Conservation (phyloP, 2,888 invertebrate genomes). For the Hemaris fuciformis region DNA sequence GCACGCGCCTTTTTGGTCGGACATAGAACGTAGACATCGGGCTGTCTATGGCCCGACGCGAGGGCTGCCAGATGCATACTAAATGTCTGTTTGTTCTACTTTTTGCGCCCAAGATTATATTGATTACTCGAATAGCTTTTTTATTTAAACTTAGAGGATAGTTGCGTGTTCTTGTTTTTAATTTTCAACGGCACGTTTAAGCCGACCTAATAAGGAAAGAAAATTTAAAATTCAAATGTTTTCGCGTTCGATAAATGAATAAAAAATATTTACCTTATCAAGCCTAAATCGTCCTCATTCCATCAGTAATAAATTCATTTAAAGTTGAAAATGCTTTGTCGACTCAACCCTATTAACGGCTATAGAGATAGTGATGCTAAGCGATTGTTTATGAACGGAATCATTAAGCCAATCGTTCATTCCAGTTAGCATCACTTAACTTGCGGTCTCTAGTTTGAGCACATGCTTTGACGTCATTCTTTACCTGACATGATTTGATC, state of each 20-base stretch:
- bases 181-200: not conserved
- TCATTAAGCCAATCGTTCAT: not conserved
- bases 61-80: conserved; percentile 1
- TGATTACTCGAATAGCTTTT: not conserved
- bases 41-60: not conserved
- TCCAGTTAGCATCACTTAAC: not conserved
- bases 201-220: too few species aligned
- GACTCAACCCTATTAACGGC: not conserved
- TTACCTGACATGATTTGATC: not conserved
- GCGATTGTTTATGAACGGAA: conserved; percentile 2
- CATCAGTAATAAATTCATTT: not conserved
- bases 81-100: conserved; percentile 6
- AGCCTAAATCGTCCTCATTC: not conserved
- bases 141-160: not conserved
- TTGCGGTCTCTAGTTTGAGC: not conserved
- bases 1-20: conserved; percentile 2
- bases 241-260: not conserved
- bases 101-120: not conserved
- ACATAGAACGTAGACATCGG: not conserved
- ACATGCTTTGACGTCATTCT: not conserved
- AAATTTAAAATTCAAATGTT: too few species aligned
- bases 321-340: not conserved
- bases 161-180: not conserved
- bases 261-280: not conserved
- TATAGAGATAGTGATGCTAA: not conserved